A percentile compares a stretch with the other conserved stretches of the same genome.
Evolutionary conservation across 2,888 invertebrate genomes (phyloP).

Genomic region (Lamellibrachia satsuma): DNA sequence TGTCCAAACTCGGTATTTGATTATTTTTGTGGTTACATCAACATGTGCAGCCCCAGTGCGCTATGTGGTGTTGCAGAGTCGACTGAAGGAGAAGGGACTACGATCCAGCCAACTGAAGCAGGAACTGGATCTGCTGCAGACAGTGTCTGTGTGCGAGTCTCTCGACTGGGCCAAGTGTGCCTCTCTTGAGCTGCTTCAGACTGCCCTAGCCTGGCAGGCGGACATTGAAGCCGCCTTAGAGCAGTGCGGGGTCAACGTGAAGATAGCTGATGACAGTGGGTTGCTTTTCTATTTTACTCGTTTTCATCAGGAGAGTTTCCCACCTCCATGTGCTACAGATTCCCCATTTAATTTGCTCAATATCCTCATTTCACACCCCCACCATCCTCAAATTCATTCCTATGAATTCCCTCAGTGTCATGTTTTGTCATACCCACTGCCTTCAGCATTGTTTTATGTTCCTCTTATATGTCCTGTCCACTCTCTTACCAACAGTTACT

Average conservation of each 20-base stretch:
- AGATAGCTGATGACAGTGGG: constrained; percentile 60
- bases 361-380: background rate
- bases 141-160: constrained; percentile 49
- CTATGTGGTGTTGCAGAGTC: constrained; percentile 44
- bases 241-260: constrained; percentile 60
- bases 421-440: too few relatives aligned
- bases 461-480: too few relatives aligned
- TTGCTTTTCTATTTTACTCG: background rate
- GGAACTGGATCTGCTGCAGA: constrained; percentile 55
- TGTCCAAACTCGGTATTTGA: background rate
- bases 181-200: constrained; percentile 48
- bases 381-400: background rate
- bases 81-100: constrained; percentile 55
- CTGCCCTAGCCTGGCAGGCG: constrained; percentile 54
- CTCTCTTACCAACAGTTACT: background rate
- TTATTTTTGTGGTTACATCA: background rate
- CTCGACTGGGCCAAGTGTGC: constrained; percentile 55
- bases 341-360: too few relatives aligned
- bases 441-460: too few relatives aligned
- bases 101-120: constrained; percentile 52
- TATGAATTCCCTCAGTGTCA: background rate
- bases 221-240: constrained; percentile 57
- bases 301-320: too few relatives aligned
- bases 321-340: too few relatives aligned
- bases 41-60: background rate